Conservation (phyloP, 1,140 invertebrate species). For the Caerostris extrusa region DNA sequence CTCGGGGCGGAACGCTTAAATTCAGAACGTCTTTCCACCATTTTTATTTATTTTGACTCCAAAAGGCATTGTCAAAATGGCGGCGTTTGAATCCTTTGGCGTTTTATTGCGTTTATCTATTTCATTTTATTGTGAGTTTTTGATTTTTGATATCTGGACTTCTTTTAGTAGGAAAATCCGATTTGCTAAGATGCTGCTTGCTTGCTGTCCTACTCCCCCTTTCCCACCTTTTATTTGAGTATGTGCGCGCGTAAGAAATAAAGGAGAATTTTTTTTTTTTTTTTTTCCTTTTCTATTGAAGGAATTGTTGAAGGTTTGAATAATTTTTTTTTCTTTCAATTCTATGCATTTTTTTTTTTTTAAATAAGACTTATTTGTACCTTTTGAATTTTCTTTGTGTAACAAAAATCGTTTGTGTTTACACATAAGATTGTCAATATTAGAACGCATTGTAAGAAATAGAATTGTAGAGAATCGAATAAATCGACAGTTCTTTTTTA, state of each 20-base stretch:
- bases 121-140: conserved; percentile 53
- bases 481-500: no score
- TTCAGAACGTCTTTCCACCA: neutral
- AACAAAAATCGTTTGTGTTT: neutral
- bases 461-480: neutral
- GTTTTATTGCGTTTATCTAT: conserved; percentile 57
- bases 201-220: neutral
- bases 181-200: conserved; percentile 26
- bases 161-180: conserved; percentile 33
- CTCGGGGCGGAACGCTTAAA: conserved; percentile 21
- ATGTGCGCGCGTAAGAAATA: conserved; percentile 33
- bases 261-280: neutral
- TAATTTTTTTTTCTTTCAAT: neutral
- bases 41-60: neutral
- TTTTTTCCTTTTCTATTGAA: neutral
- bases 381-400: neutral
- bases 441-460: neutral
- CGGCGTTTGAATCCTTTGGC: conserved; percentile 4
- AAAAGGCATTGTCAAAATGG: conserved; percentile 44
- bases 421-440: neutral
- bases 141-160: conserved; percentile 56
- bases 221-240: neutral
- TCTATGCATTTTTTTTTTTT: conserved; percentile 18
- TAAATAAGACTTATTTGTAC: neutral
- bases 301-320: neutral